A percentile compares a stretch with the other conserved stretches of the same genome.
These are phyloP conservation scores for Lynx canadensis DNA, from an alignment of 2,113 vertebrate species.

Conservation along the genomic window DNA sequence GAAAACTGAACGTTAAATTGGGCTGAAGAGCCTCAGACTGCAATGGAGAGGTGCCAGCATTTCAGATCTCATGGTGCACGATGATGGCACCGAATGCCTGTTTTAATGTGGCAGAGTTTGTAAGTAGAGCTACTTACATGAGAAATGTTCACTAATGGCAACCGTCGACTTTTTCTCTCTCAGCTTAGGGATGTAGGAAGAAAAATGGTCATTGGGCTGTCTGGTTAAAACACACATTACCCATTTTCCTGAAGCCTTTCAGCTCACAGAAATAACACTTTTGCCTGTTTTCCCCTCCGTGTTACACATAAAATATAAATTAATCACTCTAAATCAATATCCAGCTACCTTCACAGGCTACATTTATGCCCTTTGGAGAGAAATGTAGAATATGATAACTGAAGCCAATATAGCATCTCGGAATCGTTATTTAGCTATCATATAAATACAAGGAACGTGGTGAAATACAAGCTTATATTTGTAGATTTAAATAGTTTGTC, in stretches of 20 bases:
- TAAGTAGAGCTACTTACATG: background rate
- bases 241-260: conserved; percentile 61
- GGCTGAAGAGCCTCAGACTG: background rate
- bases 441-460: background rate
- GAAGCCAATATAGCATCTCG: background rate
- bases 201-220: conserved; percentile 71
- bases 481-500: conserved; percentile 39
- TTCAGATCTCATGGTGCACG: background rate
- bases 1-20: background rate
- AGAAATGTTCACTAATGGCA: conserved; percentile 46
- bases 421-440: rapidly evolving
- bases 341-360: background rate
- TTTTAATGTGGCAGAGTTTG: conserved; percentile 50
- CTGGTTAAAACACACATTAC: conserved; percentile 70
- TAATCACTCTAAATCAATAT: conserved; percentile 79
- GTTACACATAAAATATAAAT: conserved; percentile 73
- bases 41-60: background rate
- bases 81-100: background rate
- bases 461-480: conserved; percentile 12
- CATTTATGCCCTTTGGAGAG: background rate
- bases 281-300: conserved; percentile 57
- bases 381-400: background rate
- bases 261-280: conserved; percentile 61
- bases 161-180: background rate
- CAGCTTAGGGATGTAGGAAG: conserved; percentile 50